These are phyloP conservation scores for human DNA, from an alignment of 2,113 vertebrate species.

Conservation along the genomic window DNA sequence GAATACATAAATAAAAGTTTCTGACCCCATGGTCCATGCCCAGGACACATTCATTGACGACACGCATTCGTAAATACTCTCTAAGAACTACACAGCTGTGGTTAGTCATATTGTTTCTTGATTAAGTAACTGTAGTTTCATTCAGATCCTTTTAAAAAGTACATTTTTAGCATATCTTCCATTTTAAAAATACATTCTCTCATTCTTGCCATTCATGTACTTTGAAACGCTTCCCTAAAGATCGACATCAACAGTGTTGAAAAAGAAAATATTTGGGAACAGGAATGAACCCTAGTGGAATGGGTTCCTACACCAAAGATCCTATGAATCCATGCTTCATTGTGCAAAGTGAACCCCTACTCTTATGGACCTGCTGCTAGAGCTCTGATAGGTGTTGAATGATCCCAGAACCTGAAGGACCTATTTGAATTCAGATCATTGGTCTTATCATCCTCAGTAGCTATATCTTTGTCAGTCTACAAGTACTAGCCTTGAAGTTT, in stretches of 20 bases:
- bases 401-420: background rate
- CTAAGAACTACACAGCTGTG: background rate
- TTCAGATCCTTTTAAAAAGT: background rate
- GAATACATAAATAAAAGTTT: background rate
- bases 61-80: background rate
- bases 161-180: slow-evolving; percentile 37
- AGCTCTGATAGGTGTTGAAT: accelerated
- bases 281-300: background rate
- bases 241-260: background rate
- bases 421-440: background rate
- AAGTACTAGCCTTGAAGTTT: background rate
- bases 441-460: accelerated
- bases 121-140: slow-evolving; percentile 2
- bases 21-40: background rate
- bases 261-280: background rate
- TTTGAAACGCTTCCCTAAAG: slow-evolving; percentile 35
- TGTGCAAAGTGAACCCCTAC: background rate
- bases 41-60: background rate
- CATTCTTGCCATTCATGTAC: background rate
- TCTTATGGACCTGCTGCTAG: background rate
- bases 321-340: background rate
- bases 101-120: background rate
- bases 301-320: background rate
- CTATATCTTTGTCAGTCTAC: background rate
- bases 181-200: slow-evolving; percentile 20